Evolutionary conservation across 2,888 invertebrate genomes (phyloP).

Genomic region (Baronia brevicornis): DNA sequence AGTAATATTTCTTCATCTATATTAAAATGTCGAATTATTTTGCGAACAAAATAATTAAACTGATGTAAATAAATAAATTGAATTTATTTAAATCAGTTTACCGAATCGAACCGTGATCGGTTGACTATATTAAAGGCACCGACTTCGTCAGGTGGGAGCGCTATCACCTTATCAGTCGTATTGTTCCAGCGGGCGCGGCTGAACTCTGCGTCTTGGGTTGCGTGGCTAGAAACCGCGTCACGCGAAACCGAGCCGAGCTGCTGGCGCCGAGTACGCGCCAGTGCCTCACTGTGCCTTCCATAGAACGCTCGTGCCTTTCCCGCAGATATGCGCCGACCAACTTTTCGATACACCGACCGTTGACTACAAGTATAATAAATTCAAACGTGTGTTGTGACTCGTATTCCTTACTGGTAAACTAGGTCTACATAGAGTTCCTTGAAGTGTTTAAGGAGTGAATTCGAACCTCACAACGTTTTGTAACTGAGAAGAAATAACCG

Average conservation of each 20-base stretch:
- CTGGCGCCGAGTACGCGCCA: conserved; percentile 23
- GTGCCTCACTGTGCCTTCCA: conserved; percentile 51
- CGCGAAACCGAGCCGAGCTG: conserved; percentile 17
- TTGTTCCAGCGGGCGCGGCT: conserved; percentile 22
- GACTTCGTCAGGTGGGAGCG: conserved; percentile 12
- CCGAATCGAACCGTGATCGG: conserved; percentile 3
- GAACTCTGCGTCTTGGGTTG: conserved; percentile 13
- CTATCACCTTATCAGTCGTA: conserved; percentile 43
- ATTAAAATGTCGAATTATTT: too few species aligned
- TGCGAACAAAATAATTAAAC: too few species aligned
- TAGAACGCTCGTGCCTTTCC: conserved; percentile 44
- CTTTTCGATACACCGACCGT: conserved; percentile 14
- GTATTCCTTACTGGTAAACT: background rate
- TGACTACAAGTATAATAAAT: too few species aligned
- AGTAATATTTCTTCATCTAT: too few species aligned
- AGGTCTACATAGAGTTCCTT: too few species aligned
- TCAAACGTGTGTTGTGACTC: background rate
- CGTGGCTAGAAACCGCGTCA: conserved; percentile 1
- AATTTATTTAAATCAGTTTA: background rate
- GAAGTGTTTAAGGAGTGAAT: too few species aligned
- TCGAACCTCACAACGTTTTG: background rate
- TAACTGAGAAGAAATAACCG: too few species aligned
- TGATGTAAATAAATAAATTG: too few species aligned
- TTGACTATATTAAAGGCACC: background rate
- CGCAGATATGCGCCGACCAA: conserved; percentile 2